Percentiles rank a stretch among this genome's conserved stretches.
These are phyloP conservation scores for Vanessa tameamea DNA, from an alignment of 1,140 invertebrate species.

Conservation along the genomic window DNA sequence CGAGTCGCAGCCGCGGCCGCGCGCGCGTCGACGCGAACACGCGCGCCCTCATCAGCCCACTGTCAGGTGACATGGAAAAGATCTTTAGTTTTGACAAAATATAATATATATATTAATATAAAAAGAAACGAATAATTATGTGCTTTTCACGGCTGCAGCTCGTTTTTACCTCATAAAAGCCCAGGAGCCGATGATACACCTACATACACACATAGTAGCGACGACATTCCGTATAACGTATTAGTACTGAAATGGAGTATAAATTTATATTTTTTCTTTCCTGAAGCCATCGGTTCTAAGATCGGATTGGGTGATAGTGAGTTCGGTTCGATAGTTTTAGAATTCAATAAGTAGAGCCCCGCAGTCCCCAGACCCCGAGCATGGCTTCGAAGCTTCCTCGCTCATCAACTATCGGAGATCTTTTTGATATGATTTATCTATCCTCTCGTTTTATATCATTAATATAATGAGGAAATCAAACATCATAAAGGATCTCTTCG, in stretches of 20 bases:
- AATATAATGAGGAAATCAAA: neutral
- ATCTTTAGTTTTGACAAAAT: no score
- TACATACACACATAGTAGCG: neutral
- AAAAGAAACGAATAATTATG: neutral
- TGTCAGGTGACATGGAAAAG: constrained; percentile 40
- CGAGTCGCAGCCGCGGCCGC: constrained; percentile 20
- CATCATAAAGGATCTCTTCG: constrained; percentile 11
- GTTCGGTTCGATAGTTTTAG: constrained; percentile 34
- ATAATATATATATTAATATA: neutral
- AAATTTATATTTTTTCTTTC: constrained; percentile 53
- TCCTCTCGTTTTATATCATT: neutral
- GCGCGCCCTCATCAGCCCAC: constrained; percentile 46
- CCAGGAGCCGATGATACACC: neutral
- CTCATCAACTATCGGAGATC: constrained; percentile 3
- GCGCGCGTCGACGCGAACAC: constrained; percentile 47
- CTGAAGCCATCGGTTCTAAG: constrained; percentile 73
- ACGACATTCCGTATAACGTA: neutral
- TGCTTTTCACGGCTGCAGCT: neutral
- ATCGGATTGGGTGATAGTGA: constrained; percentile 41
- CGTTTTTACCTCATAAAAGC: neutral
- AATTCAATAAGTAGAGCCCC: constrained; percentile 35
- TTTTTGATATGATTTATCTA: constrained; percentile 13
- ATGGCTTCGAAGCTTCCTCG: constrained; percentile 43
- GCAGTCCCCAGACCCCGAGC: constrained; percentile 33
- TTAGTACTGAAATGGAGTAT: constrained; percentile 18